phyloP scores from a whole-genome alignment of 2,888 invertebrate genomes.

The Tubulanus polymorphus region DNA sequence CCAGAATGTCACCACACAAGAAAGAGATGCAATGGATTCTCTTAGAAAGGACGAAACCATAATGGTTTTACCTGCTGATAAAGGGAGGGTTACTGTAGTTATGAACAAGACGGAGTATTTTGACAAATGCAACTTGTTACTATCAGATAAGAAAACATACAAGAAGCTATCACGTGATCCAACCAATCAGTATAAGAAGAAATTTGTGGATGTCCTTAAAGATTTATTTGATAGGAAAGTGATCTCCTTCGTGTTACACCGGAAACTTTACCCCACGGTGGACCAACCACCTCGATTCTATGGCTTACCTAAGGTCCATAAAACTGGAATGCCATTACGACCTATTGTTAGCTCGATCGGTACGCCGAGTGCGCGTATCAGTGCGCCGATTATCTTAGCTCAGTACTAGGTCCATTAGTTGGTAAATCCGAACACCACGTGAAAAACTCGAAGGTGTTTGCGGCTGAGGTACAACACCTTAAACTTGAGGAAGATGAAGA shows the following conservation, averaged over 20 bases:
- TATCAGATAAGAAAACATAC: background rate
- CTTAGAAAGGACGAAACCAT: background rate
- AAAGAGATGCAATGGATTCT: too few species aligned
- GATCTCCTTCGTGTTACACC: background rate
- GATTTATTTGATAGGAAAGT: background rate
- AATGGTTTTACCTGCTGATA: conserved; percentile 3
- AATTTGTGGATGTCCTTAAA: background rate
- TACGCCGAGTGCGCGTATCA: too few species aligned
- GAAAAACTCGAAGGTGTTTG: background rate
- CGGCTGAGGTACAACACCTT: background rate
- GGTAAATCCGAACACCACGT: background rate
- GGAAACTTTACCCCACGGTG: background rate
- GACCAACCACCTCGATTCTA: background rate
- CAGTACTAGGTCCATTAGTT: background rate
- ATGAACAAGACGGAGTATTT: background rate
- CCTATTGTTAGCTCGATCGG: background rate
- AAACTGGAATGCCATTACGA: background rate
- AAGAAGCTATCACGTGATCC: background rate
- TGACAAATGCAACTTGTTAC: background rate
- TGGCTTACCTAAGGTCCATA: background rate
- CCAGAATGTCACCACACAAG: background rate
- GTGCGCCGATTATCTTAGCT: background rate
- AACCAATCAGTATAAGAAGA: background rate
- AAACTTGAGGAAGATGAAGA: background rate
- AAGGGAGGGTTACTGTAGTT: background rate